Base-by-base conservation (phyloP, 1,140 invertebrate species). In the Heliconius himera region DNA sequence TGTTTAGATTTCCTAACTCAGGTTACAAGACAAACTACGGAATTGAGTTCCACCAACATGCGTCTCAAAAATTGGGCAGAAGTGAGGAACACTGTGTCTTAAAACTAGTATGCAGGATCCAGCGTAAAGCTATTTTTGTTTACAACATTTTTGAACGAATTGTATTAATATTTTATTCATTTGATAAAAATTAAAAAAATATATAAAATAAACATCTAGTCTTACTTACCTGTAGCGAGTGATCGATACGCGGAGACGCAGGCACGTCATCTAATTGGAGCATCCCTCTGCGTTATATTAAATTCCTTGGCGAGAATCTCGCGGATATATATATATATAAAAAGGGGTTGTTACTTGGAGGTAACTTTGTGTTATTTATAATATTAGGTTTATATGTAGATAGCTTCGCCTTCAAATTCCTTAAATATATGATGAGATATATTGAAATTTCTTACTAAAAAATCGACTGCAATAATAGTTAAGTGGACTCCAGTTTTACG, bases 231-330 rank as follows among this genome's bases (percentile, higher is more conserved):
- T 66, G 26, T 66, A 66, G 9, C 26, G 4, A 26, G 22, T 66
- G 60, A 66, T 66, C 60, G 26, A 66, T 66, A 66, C 26, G 9
- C 60, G 60, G 60, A 66, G 60, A 66, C 60, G 60, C 22, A 29
- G 26, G 60, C 60, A 66, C 26, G 60, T 29, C 60, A 66, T 22
- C 60, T 66, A 66, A 66, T 66, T 66, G 60, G 60, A 66, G 60
- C 60, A 66, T 29, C 60, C 60, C 60, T 29, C 26, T 29, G 60
- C 60, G 26, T 29, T 66, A 66, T 66, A 66, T 66, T 66, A 66
- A 66, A 66, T 66, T 66, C 60, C 26, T 66, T 66, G 22, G 60
- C 26, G 11, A 66, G 60, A 66, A 66, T 66, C 26, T 6, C 26
- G 60, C 22, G 60, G 60, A 66, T 26, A 29, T 60, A 60, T 29